A percentile compares a stretch with the other conserved stretches of the same genome.
phyloP scores from a whole-genome alignment of 2,113 vertebrate species.

The Pseudorectes ferrugineus region DNA sequence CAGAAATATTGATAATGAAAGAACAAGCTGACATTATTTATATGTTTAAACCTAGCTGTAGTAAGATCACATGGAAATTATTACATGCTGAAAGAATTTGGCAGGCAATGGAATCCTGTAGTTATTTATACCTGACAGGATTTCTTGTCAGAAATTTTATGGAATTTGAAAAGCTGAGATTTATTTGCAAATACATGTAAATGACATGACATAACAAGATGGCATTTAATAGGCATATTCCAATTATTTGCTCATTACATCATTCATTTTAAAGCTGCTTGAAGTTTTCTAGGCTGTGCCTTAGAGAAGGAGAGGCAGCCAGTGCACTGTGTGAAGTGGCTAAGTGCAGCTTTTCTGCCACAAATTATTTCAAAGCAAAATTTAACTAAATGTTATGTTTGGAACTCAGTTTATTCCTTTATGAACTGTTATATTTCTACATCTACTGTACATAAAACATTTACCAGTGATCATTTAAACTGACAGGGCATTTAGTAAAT shows the following conservation, averaged over 20 bases:
- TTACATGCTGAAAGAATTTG: slow-evolving; percentile 60
- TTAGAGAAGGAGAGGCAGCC: slow-evolving; percentile 38
- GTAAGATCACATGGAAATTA: slow-evolving; percentile 66
- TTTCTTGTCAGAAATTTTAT: slow-evolving; percentile 52
- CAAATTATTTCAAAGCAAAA: slow-evolving; percentile 65
- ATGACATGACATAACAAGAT: slow-evolving; percentile 51
- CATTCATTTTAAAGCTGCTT: slow-evolving; percentile 54
- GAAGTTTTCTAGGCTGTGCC: slow-evolving; percentile 40
- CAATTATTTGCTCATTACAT: slow-evolving; percentile 63
- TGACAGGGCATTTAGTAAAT: slow-evolving; percentile 50
- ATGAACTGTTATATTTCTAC: slow-evolving; percentile 64
- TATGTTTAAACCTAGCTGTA: slow-evolving; percentile 12
- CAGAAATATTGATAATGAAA: slow-evolving; percentile 40
- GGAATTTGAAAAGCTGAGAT: slow-evolving; percentile 60
- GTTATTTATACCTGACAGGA: slow-evolving; percentile 60
- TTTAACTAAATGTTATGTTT: slow-evolving; percentile 61
- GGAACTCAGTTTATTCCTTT: slow-evolving; percentile 49
- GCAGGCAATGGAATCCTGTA: slow-evolving; percentile 34
- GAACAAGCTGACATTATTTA: slow-evolving; percentile 40
- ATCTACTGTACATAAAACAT: slow-evolving; percentile 60
- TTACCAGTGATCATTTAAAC: slow-evolving; percentile 56
- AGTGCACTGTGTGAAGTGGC: slow-evolving; percentile 43
- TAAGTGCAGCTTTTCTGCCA: slow-evolving; percentile 53
- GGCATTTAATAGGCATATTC: slow-evolving; percentile 51
- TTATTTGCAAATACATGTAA: slow-evolving; percentile 55